phyloP scores from a whole-genome alignment of 2,888 invertebrate genomes.

The Heliconius ethilla region DNA sequence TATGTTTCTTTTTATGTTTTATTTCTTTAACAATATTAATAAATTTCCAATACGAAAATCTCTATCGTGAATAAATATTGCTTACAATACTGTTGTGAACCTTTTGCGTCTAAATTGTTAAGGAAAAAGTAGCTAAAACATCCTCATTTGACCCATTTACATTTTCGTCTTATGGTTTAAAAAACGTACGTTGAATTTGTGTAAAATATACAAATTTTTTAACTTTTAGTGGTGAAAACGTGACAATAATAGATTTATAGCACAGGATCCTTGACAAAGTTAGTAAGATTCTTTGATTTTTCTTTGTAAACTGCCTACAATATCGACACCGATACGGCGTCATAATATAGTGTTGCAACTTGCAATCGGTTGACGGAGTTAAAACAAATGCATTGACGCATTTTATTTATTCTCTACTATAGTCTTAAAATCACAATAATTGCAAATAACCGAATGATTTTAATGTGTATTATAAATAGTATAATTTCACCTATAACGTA shows the following conservation, averaged over 20 bases:
- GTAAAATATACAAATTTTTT: conserved; percentile 16
- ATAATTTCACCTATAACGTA: not conserved
- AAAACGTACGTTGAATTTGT: conserved; percentile 40
- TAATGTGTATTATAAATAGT: not conserved
- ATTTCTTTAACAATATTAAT: conserved; percentile 33
- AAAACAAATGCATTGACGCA: conserved; percentile 25
- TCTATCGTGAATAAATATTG: conserved; percentile 20
- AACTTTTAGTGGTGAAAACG: conserved; percentile 18
- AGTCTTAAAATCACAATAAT: not conserved
- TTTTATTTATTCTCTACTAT: not conserved
- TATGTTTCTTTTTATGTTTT: conserved; percentile 40
- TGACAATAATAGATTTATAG: conserved; percentile 28
- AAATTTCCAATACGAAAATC: conserved; percentile 24
- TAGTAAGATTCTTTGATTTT: conserved; percentile 16
- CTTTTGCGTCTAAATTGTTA: not conserved
- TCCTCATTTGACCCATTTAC: conserved; percentile 30
- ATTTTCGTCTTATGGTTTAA: conserved; percentile 34
- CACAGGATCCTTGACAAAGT: conserved; percentile 22
- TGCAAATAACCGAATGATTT: not conserved
- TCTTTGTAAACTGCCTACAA: conserved; percentile 1
- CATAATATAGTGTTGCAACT: conserved; percentile 44
- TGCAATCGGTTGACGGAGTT: conserved; percentile 39
- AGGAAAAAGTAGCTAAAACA: conserved; percentile 3
- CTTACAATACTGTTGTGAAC: conserved; percentile 29
- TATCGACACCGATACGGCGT: conserved; percentile 43